Evolutionary conservation across 2,888 invertebrate species (phyloP), one percentile per base, ranked within the genome.

Genomic region (Onthophagus sagittarius): DNA sequence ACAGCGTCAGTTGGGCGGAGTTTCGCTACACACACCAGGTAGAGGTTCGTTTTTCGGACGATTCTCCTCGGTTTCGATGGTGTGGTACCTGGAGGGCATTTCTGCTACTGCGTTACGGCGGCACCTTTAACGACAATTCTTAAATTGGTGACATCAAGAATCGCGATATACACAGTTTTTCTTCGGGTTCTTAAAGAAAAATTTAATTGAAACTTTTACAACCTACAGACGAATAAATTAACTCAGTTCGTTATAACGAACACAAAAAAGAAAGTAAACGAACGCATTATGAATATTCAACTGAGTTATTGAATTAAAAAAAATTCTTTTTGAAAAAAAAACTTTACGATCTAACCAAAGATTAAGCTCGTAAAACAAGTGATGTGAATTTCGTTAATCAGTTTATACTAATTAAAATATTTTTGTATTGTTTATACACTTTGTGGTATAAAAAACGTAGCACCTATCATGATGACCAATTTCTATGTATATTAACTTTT

Each of bases 251-350:
- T 53, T 15, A 13, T 5, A 15, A 67, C 7, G 63, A 13, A 39
- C 15, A 64, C 6, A 65, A 71, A 14, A 63, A 62, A 23, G 11
- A 62, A 63, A 71, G n/a, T 32, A 15, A 72, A 72, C 15, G 23
- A 23, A 23, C 64, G 15, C 31, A 31, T 31, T 69, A 74, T 74
- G 74, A 74, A 74, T 74, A 74, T 74, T 74, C 74, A 74, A 53
- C 23, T n/a, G 31, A 62, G 53, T 71, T 71, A 74, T 74, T 74
- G 74, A 74, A 74, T 74, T 74, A 74, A 71, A 74, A 69, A 73
- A 73, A 71, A 11, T 53, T 53, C 39, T 11, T 53, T 53, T 53
- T 7, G 33, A 7, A 7, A 5, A 33, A 7, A 5, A 53, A 53
- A 53, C 39, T 53, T 53, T 53, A 9, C 39, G 39, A 53, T 53